phyloP scores from a whole-genome alignment of 2,888 invertebrate genomes.

The Athripsodes cinereus region DNA sequence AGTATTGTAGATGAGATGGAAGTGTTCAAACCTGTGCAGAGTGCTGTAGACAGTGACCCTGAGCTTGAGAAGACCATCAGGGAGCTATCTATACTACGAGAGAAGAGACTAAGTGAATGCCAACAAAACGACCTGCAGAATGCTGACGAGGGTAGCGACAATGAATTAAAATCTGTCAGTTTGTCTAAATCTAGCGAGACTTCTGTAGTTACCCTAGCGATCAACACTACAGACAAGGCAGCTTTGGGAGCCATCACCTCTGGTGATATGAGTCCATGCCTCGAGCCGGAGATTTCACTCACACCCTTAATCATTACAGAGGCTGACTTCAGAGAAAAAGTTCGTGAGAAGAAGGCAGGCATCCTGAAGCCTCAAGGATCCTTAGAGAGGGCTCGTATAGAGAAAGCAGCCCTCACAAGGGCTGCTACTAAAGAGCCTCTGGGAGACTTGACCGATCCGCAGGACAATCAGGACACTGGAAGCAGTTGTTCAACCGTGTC shows the following conservation, averaged over 20 bases:
- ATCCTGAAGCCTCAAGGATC: constrained; percentile 70
- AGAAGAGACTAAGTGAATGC: constrained; percentile 21
- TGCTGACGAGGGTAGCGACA: not conserved
- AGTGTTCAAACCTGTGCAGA: constrained; percentile 20
- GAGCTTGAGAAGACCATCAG: constrained; percentile 24
- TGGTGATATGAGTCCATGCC: not conserved
- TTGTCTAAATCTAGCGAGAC: not conserved
- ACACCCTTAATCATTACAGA: constrained; percentile 45
- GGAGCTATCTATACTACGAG: constrained; percentile 21
- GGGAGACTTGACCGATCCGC: constrained; percentile 23
- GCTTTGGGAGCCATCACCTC: not conserved
- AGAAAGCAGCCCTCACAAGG: constrained; percentile 34
- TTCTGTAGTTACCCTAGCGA: not conserved
- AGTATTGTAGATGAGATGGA: constrained; percentile 14
- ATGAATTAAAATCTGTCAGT: not conserved
- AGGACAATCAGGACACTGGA: constrained; percentile 25
- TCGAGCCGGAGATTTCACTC: not conserved
- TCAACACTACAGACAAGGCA: not conserved
- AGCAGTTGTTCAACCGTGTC: constrained; percentile 26
- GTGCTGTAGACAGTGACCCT: constrained; percentile 16
- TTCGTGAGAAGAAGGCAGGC: constrained; percentile 46
- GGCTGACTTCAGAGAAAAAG: constrained; percentile 45
- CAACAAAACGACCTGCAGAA: constrained; percentile 6
- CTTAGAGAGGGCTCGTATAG: constrained; percentile 59
- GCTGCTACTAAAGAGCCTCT: constrained; percentile 2